Base-by-base conservation (phyloP, 2,888 invertebrate species). In the Cheilosia vernalis region DNA sequence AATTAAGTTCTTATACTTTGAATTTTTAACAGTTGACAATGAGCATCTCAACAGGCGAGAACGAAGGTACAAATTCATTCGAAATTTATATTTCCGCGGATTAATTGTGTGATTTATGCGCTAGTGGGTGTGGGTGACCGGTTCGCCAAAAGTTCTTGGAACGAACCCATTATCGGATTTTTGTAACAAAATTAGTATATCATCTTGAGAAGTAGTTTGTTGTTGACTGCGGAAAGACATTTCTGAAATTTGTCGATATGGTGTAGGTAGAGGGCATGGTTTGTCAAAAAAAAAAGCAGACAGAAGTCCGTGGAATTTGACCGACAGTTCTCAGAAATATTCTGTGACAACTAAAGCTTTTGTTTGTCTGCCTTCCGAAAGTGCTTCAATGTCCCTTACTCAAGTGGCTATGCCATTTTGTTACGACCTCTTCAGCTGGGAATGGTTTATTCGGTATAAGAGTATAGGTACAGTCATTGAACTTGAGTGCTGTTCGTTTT, bases 1-100 rank as follows among this genome's bases (percentile, higher is more conserved):
- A 85, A 85, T 85, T 85, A 85, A 85, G 85, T 81, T 77, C 66
- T 85, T 85, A 74, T 70, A 70, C 76, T 80, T 67, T 51, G 37
- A 64, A 56, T 60, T n/a, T 51, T 69, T 69, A 55, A 44, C 76
- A n/a, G 81, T 81, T 85, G 85, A 81, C 85, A 85, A 77, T 56
- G 40, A 40, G 56, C 72, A 61, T 61, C 27, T 72, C 60, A 44
- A 64, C 60, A 61, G n/a, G 30, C 53, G 40, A 40, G 27, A 19
- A 60, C 37, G 37, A 30, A 44, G 76, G 61, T 67, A 81, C 70
- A 77, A 85, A 76, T 84, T 80, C 60, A 76, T 66, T 63, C 55
- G 70, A 84, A 64, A 67, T 67, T 67, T 56, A 67, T 49, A 67
- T 49, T 37, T 73, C 10, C 67, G 67, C 49, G 74, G 76, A 81